phyloP scores from a whole-genome alignment of 2,797 vertebrate genomes.

The Decapterus maruadsi region DNA sequence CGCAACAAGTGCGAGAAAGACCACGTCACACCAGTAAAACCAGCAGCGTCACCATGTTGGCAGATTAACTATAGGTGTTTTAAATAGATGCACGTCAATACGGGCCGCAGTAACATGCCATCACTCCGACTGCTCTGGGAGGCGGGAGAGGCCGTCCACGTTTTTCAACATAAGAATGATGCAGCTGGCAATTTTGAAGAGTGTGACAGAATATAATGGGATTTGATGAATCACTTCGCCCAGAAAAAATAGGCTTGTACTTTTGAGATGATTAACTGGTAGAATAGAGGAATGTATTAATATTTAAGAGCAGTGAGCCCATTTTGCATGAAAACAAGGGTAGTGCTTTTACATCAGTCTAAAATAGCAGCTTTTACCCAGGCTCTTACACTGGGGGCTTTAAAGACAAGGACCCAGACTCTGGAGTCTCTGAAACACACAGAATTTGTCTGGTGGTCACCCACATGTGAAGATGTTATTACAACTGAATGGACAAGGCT shows the following conservation, averaged over 20 bases:
- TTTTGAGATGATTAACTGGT: constrained; percentile 49
- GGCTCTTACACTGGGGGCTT: neutral
- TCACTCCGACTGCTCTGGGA: neutral
- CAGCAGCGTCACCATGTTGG: neutral
- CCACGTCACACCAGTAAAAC: neutral
- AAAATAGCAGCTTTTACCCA: constrained; percentile 2
- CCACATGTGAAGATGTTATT: neutral
- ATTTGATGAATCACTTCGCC: constrained; percentile 56
- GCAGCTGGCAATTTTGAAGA: constrained; percentile 33
- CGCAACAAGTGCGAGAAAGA: constrained; percentile 13
- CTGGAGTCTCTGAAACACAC: neutral
- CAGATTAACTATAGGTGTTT: constrained; percentile 22
- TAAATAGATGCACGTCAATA: neutral
- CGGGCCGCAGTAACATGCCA: constrained; percentile 21
- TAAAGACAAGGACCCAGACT: neutral
- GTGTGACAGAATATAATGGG: constrained; percentile 50
- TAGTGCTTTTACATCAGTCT: neutral
- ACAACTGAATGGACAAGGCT: neutral
- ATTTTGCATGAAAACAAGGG: constrained; percentile 19
- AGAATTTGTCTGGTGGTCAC: accelerated
- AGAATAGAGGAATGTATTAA: constrained; percentile 48
- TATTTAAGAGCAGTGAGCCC: constrained; percentile 33
- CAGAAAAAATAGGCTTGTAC: constrained; percentile 12
- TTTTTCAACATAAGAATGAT: constrained; percentile 9
- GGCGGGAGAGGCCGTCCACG: neutral